Evolutionary conservation across 2,797 vertebrate species (phyloP).

Genomic region (Enteromius unitaeniatus): DNA sequence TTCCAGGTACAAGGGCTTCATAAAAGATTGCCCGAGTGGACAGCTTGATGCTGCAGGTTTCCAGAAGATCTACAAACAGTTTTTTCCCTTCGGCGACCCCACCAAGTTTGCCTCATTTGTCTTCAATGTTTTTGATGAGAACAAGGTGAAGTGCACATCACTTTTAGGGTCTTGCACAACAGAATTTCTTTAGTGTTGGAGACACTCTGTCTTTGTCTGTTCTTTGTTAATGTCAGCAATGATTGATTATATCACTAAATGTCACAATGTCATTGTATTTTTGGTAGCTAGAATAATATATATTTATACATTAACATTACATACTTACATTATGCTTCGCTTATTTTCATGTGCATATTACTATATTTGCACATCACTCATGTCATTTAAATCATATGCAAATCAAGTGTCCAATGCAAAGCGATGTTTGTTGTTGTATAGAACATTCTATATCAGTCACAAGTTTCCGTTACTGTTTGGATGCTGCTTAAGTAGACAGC

Average conservation of each 20-base stretch:
- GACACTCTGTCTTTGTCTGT: slow-evolving; percentile 6
- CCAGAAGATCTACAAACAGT: slow-evolving; percentile 99
- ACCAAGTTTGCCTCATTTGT: slow-evolving; percentile 97
- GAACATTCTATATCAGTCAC: background rate
- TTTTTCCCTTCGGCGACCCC: slow-evolving; percentile 96
- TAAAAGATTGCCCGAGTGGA: slow-evolving; percentile 96
- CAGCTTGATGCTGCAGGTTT: slow-evolving; percentile 94
- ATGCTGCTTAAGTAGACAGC: background rate
- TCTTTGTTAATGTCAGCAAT: too few species aligned
- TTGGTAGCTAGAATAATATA: background rate
- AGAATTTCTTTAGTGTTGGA: background rate
- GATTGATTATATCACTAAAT: background rate
- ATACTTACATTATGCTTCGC: background rate
- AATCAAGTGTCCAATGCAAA: background rate
- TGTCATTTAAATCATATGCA: background rate
- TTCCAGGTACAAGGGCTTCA: slow-evolving; percentile 96
- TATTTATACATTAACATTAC: background rate
- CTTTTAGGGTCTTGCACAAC: background rate
- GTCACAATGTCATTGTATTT: background rate
- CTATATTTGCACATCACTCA: too few species aligned
- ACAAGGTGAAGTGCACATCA: slow-evolving; percentile 83
- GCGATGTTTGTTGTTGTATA: background rate
- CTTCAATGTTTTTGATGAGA: slow-evolving; percentile 98
- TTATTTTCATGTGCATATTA: background rate
- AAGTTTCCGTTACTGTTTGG: background rate